Percentiles rank a stretch among this genome's conserved stretches.
Evolutionary conservation across 2,113 vertebrate species (phyloP).

Genomic region (Hiodon alosoides): DNA sequence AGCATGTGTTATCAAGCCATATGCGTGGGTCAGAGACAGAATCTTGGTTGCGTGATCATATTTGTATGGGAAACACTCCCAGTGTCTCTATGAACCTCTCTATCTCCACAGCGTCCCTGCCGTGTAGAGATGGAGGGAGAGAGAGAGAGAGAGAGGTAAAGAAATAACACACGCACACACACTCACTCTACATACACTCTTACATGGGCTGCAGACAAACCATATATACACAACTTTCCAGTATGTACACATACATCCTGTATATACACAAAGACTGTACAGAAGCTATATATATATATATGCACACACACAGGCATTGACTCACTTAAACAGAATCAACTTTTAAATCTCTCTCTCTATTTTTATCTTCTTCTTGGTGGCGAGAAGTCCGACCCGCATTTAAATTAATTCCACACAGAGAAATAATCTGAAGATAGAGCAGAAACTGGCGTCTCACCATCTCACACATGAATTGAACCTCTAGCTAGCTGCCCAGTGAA

Average conservation of each 20-base stretch:
- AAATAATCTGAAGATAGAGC: conserved; percentile 41
- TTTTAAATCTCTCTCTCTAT: conserved; percentile 60
- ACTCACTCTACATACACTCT: conserved; percentile 58
- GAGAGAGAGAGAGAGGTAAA: conserved; percentile 45
- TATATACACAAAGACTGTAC: conserved; percentile 64
- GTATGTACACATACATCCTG: conserved; percentile 44
- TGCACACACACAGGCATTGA: conserved; percentile 52
- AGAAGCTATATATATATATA: conserved; percentile 52
- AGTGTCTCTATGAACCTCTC: conserved; percentile 44
- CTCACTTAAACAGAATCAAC: conserved; percentile 51
- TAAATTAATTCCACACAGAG: conserved; percentile 47
- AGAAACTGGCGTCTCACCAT: conserved; percentile 34
- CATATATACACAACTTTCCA: conserved; percentile 48
- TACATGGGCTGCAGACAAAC: conserved; percentile 45
- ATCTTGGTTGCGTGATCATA: conserved; percentile 45
- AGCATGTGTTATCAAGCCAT: conserved; percentile 4
- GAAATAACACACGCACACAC: conserved; percentile 53
- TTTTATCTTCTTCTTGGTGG: conserved; percentile 31
- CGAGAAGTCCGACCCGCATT: conserved; percentile 36
- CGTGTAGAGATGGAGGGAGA: conserved; percentile 52
- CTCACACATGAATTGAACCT: conserved; percentile 39
- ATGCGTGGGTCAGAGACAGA: conserved; percentile 53
- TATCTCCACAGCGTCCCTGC: conserved; percentile 39
- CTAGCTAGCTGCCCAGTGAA: conserved; percentile 32
- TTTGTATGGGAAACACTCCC: conserved; percentile 58